Evolutionary conservation across 2,113 vertebrate species (phyloP).

Genomic region (Naja naja): DNA sequence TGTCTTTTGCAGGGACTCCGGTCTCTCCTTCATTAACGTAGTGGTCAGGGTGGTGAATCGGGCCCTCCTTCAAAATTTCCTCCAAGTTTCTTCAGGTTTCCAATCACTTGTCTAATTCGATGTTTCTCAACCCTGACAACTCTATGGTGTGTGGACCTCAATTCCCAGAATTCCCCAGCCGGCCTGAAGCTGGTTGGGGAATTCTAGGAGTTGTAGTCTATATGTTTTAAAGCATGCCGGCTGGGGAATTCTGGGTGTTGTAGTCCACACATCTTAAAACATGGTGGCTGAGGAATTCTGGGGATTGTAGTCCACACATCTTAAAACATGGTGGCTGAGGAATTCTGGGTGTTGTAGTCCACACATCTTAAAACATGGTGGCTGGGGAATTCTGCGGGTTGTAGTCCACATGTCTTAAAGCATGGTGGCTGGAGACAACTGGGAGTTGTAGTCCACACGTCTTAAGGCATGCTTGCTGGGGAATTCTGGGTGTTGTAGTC

Average conservation of each 20-base stretch:
- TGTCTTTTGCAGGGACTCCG: not conserved
- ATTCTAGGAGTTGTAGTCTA: not conserved
- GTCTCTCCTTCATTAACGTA: not conserved
- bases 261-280: no score
- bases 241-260: not conserved
- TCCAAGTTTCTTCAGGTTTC: not conserved
- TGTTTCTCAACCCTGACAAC: not conserved
- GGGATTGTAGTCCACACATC: fast-evolving
- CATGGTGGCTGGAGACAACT: no score
- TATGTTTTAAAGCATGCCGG: not conserved
- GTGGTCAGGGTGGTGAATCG: not conserved
- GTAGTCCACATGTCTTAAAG: no score
- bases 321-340: no score
- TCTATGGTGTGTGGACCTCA: not conserved
- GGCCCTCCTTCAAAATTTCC: not conserved
- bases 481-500: no score
- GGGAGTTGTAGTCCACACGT: no score
- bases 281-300: no score
- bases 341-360: no score
- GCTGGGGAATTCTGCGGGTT: no score
- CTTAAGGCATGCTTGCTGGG: no score
- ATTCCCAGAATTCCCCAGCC: not conserved
- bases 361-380: no score
- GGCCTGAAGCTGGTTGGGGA: not conserved
- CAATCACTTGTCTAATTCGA: not conserved